Evolutionary conservation across 2,113 vertebrate genomes (phyloP).

Genomic region (Colaptes auratus): DNA sequence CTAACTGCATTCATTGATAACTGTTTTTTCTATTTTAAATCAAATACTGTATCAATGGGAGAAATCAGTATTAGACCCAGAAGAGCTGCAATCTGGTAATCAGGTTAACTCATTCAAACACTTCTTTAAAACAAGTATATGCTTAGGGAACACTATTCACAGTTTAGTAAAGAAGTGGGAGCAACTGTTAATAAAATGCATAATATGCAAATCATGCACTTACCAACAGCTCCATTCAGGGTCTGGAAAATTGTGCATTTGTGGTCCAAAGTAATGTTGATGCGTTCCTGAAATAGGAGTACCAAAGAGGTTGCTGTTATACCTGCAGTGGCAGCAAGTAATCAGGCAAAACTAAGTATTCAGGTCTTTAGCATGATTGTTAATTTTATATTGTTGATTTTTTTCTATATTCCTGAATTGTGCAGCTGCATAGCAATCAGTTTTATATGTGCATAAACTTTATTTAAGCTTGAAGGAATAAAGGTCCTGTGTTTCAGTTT

Average conservation of each 20-base stretch:
- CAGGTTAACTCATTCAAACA: not conserved
- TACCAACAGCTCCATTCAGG: conserved; percentile 93
- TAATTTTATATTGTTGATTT: not conserved
- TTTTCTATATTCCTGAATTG: not conserved
- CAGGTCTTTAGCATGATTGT: not conserved
- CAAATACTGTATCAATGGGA: not conserved
- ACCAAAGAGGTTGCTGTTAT: not conserved
- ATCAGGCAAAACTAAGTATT: not conserved
- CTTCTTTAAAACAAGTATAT: not conserved
- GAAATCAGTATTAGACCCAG: not conserved
- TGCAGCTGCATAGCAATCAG: not conserved
- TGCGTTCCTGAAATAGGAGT: conserved; percentile 78
- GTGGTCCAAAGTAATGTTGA: conserved; percentile 97
- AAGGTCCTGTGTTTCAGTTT: not conserved
- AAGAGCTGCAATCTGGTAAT: not conserved
- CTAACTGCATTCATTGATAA: not conserved
- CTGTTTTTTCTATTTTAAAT: not conserved
- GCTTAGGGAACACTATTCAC: not conserved
- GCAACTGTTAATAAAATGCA: not conserved
- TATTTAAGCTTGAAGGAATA: not conserved
- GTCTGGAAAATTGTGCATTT: conserved; percentile 96
- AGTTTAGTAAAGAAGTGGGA: not conserved
- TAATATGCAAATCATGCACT: conserved; percentile 32
- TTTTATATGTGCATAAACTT: not conserved
- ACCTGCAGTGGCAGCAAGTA: not conserved